These are phyloP conservation scores for Thelaira solivaga DNA, from an alignment of 2,888 invertebrate species.

Conservation along the genomic window DNA sequence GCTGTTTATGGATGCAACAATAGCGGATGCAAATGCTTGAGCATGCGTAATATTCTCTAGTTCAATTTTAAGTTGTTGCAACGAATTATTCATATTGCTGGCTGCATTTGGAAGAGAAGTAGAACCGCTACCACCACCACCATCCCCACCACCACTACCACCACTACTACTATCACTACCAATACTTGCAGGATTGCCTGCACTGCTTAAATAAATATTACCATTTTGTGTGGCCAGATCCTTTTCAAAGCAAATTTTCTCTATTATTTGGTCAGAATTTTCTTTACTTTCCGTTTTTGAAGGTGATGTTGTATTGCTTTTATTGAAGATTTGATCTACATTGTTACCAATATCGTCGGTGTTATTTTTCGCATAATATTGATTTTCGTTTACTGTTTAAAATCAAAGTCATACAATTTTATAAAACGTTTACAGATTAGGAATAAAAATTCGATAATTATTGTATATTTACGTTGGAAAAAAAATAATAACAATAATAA, in stretches of 20 bases:
- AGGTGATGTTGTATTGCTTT: constrained; percentile 6
- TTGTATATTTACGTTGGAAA: too few relatives aligned
- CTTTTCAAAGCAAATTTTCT: neutral
- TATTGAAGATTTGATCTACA: neutral
- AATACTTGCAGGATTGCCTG: neutral
- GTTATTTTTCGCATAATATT: neutral
- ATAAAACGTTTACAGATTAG: neutral
- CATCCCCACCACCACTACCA: too few relatives aligned
- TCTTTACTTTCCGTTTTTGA: constrained; percentile 14
- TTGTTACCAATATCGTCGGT: neutral
- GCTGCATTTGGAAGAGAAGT: constrained; percentile 34
- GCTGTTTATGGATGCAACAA: constrained; percentile 68
- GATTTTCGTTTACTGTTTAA: neutral
- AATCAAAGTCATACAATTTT: neutral
- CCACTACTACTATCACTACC: too few relatives aligned
- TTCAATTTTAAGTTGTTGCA: constrained; percentile 80
- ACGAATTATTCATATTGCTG: constrained; percentile 76
- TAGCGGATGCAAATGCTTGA: constrained; percentile 74
- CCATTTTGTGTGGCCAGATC: constrained; percentile 2
- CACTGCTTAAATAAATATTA: neutral
- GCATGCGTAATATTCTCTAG: constrained; percentile 80
- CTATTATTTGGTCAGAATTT: neutral
- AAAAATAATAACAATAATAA: too few relatives aligned
- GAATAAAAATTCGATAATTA: too few relatives aligned
- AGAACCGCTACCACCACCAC: neutral